Conservation (phyloP, 2,113 vertebrate species). For the Oophaga pumilio region DNA sequence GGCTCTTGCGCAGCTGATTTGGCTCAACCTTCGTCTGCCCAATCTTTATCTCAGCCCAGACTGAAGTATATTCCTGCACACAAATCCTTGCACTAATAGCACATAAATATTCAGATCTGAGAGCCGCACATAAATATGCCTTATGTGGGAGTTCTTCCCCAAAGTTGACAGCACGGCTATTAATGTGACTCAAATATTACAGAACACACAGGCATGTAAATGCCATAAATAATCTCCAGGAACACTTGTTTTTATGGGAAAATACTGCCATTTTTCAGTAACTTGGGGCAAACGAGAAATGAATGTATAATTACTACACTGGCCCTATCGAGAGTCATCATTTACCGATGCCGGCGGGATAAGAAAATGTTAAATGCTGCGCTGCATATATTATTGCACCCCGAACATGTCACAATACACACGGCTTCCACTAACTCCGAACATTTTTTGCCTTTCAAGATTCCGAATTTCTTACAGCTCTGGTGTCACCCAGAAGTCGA, state of each 20-base stretch:
- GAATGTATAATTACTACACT: not conserved
- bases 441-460: not conserved
- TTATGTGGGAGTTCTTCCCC: slow-evolving; percentile 13
- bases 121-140: not conserved
- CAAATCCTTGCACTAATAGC: not conserved
- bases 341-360: not conserved
- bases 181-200: slow-evolving; percentile 14
- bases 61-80: not conserved
- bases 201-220: slow-evolving; percentile 12
- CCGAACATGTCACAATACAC: not conserved
- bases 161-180: slow-evolving; percentile 7
- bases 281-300: not conserved
- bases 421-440: too few relatives aligned
- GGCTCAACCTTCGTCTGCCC: not conserved
- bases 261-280: not conserved
- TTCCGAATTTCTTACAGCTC: too few relatives aligned
- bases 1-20: not conserved
- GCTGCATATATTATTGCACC: not conserved
- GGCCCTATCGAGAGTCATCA: not conserved
- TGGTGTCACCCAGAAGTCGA: too few relatives aligned
- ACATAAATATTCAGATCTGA: slow-evolving; percentile 3
- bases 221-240: not conserved
- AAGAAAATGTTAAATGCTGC: not conserved
- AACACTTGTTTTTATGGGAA: slow-evolving; percentile 1
- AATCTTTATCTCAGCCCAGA: not conserved